Conservation (phyloP, 1,140 invertebrate genomes). For the Diachasma alloeum region DNA sequence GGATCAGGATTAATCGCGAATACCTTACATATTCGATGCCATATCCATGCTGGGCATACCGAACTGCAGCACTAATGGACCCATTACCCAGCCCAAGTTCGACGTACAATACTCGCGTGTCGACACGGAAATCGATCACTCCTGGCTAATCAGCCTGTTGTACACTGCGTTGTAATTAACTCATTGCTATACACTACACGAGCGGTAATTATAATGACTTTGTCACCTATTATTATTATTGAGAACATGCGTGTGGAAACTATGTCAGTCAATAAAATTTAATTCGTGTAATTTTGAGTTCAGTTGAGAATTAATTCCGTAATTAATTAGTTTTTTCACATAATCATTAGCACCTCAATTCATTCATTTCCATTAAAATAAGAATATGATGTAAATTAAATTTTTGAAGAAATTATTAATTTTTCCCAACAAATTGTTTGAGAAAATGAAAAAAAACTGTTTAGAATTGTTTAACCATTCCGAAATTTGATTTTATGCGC, state of each 20-base stretch:
- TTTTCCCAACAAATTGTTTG: no score
- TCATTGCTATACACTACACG: neutral
- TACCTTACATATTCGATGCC: conserved; percentile 52
- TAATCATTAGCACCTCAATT: no score
- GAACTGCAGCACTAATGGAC: conserved; percentile 41
- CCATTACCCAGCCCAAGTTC: conserved; percentile 30
- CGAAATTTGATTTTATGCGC: no score
- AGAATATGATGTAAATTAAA: no score
- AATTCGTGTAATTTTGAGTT: neutral
- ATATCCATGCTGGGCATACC: conserved; percentile 43
- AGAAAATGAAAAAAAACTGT: no score
- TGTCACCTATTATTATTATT: neutral
- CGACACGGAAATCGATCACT: conserved; percentile 47
- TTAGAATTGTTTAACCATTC: no score
- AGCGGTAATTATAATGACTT: neutral
- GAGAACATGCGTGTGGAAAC: neutral
- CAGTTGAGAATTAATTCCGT: neutral
- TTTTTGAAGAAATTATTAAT: no score
- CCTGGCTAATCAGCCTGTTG: conserved; percentile 46
- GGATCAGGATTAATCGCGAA: conserved; percentile 46
- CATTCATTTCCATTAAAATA: no score
- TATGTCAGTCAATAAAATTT: neutral
- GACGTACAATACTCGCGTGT: conserved; percentile 5
- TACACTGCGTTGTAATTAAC: conserved; percentile 9
- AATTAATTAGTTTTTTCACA: neutral